A percentile compares a stretch with the other conserved stretches of the same genome.
These are phyloP conservation scores for Trogon melanurus DNA, from an alignment of 2,113 vertebrate species.

Conservation along the genomic window DNA sequence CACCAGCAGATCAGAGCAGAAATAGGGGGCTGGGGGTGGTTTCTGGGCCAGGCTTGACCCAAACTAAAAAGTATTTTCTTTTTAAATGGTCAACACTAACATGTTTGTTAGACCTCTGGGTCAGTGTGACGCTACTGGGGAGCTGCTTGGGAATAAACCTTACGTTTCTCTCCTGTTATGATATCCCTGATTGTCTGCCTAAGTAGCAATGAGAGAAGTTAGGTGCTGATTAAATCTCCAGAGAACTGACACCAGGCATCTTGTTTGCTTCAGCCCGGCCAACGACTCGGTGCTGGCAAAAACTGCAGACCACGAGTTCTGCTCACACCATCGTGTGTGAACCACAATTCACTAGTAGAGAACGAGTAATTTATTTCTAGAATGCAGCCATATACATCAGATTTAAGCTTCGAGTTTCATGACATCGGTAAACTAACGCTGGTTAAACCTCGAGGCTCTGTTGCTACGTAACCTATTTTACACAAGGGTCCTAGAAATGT, in stretches of 20 bases:
- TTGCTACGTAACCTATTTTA: background rate
- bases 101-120: background rate
- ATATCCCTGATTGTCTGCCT: background rate
- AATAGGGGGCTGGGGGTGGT: background rate
- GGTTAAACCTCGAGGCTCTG: background rate
- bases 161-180: background rate
- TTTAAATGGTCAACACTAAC: background rate
- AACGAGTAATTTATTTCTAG: background rate
- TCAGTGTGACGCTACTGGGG: background rate
- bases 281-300: background rate
- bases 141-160: background rate
- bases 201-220: background rate
- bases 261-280: background rate
- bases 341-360: background rate
- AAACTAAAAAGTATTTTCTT: background rate
- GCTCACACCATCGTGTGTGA: background rate
- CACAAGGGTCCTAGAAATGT: background rate
- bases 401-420: too few relatives aligned
- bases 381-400: too few relatives aligned
- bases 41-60: background rate
- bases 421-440: background rate
- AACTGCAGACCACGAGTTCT: accelerated
- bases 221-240: background rate
- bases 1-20: background rate
- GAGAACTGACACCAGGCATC: background rate